phyloP scores from a whole-genome alignment of 2,113 vertebrate genomes.

The Eptesicus fuscus region DNA sequence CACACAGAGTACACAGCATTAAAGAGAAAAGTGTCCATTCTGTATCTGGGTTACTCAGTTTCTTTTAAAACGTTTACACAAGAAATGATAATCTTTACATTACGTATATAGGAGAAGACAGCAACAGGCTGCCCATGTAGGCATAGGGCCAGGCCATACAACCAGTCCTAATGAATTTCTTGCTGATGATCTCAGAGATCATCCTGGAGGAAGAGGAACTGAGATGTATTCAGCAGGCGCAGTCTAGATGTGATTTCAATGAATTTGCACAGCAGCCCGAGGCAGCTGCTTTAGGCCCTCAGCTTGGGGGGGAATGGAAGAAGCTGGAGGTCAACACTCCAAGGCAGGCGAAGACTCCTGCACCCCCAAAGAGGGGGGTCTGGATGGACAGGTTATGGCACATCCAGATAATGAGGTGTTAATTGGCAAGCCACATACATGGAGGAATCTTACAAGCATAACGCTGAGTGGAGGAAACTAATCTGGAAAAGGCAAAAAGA shows the following conservation, averaged over 20 bases:
- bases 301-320: background rate
- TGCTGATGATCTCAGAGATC: background rate
- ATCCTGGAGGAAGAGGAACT: background rate
- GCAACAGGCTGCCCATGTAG: background rate
- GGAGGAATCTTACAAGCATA: background rate
- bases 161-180: background rate
- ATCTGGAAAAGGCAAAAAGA: background rate
- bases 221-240: background rate
- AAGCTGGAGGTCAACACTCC: background rate
- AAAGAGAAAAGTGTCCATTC: background rate
- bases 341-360: background rate
- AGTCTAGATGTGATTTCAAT: background rate
- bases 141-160: background rate
- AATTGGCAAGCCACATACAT: background rate
- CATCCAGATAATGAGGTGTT: too few relatives aligned
- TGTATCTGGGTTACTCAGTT: background rate
- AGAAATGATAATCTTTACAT: background rate
- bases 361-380: background rate
- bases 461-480: background rate
- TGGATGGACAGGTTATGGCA: background rate
- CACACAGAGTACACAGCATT: accelerated
- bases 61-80: background rate
- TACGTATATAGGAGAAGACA: background rate
- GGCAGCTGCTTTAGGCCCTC: background rate
- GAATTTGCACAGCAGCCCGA: background rate